These are phyloP conservation scores for Limanda limanda DNA, from an alignment of 2,113 vertebrate species.

Conservation along the genomic window DNA sequence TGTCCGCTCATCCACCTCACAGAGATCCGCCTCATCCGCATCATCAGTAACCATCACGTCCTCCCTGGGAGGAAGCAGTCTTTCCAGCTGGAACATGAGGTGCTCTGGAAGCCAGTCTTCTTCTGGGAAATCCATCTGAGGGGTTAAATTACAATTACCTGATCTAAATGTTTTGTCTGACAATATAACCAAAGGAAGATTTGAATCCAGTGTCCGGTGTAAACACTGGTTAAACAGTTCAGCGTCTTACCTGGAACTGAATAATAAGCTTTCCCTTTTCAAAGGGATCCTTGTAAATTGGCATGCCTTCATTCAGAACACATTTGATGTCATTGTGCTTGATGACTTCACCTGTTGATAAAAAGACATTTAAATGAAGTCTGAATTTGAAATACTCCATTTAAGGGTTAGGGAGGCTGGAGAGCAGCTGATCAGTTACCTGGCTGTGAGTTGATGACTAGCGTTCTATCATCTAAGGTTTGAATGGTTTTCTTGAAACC, in stretches of 20 bases:
- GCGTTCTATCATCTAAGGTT: constrained; percentile 89
- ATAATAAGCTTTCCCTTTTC: constrained; percentile 91
- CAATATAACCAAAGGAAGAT: neutral
- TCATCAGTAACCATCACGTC: constrained; percentile 89
- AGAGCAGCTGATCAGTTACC: constrained; percentile 75
- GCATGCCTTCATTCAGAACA: constrained; percentile 93
- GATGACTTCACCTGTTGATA: constrained; percentile 89
- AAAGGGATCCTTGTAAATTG: constrained; percentile 88
- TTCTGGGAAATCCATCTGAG: constrained; percentile 91
- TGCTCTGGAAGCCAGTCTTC: constrained; percentile 90
- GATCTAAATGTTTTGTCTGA: neutral
- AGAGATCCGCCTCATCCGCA: constrained; percentile 93
- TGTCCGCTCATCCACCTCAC: constrained; percentile 82
- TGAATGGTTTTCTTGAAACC: constrained; percentile 90
- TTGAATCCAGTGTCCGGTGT: neutral
- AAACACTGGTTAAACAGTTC: neutral
- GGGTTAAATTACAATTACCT: neutral
- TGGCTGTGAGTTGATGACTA: constrained; percentile 86
- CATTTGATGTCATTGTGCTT: constrained; percentile 88
- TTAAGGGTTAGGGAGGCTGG: neutral
- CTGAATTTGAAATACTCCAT: neutral
- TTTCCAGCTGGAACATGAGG: constrained; percentile 88
- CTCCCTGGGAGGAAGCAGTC: constrained; percentile 89
- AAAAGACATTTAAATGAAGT: neutral
- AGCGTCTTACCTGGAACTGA: constrained; percentile 86